Conservation (phyloP, 2,888 invertebrate genomes). For the Coremacera marginata region DNA sequence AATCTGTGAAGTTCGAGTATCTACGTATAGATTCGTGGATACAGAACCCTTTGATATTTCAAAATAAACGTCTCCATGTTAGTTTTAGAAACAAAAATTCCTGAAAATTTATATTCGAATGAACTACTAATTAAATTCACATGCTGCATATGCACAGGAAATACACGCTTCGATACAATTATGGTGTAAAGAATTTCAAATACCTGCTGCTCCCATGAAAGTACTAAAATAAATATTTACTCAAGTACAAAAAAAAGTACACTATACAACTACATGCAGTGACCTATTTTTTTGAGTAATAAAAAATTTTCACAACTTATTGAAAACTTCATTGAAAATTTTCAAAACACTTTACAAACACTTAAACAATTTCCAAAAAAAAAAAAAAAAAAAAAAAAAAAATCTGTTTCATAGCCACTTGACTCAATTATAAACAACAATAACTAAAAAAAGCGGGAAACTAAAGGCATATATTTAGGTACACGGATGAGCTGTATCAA, state of each 20-base stretch:
- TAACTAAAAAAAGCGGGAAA: too few relatives aligned
- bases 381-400: neutral
- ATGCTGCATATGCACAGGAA: too few relatives aligned
- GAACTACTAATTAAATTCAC: too few relatives aligned
- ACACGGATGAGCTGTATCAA: neutral
- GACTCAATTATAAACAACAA: constrained; percentile 4
- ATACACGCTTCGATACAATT: too few relatives aligned
- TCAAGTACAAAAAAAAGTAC: neutral
- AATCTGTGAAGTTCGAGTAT: too few relatives aligned
- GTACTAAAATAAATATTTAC: neutral
- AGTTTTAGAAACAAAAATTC: too few relatives aligned
- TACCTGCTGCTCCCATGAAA: neutral
- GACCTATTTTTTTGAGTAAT: constrained; percentile 12
- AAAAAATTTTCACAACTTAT: constrained; percentile 23
- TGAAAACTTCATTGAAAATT: neutral
- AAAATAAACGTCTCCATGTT: too few relatives aligned
- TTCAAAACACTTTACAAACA: constrained; percentile 27
- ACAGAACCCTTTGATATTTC: too few relatives aligned
- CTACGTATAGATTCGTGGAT: too few relatives aligned
- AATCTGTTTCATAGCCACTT: constrained; percentile 3
- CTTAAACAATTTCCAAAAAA: constrained; percentile 4
- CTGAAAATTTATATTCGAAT: too few relatives aligned
- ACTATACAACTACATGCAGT: neutral
- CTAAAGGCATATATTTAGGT: too few relatives aligned
- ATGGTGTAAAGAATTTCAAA: neutral